Base-by-base conservation (phyloP, 1,140 invertebrate genomes). In the Aphidius ervi region DNA sequence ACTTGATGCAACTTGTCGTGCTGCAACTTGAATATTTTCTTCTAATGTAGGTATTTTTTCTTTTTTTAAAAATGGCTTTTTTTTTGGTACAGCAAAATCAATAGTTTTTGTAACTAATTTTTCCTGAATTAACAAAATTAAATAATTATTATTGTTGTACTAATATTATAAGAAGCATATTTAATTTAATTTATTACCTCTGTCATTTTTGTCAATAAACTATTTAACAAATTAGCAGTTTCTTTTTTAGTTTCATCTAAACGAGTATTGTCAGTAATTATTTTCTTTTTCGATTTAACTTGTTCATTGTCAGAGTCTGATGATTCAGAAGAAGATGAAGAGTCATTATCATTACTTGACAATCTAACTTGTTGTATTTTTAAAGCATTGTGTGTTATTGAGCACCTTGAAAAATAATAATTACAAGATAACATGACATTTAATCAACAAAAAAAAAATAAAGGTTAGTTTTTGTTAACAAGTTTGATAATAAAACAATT, bases 1-100 rank as follows among this genome's bases (percentile, higher is more conserved):
- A 20, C 73, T 75, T 64, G 82, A 68, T 48, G 90, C 89, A 45
- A 92, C 87, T 61, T 86, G 75, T 73, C 86, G 83, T 1, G 87
- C 89, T 41, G 90, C 89, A 64, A 80, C 70, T 6, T 72, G 62
- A n/a, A 86, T 63, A 64, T 79, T 58, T 41, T 74, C 59, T 56
- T 81, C 81, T 80, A 48, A 55, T 40, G 56, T 50, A 3, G 46
- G 16, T 10, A 56, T 46, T 43, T 42, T 41, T 40, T 37, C 43
- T 60, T 55, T 41, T 40, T 62, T 63, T 10, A 48, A 54, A 23
- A 40, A 46, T 23, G n/a, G 53, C 9, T 52, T 55, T 40, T 5
- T 59, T 16, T 46, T 41, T 16, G 59, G 59, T 42, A 50, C 3
- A 1, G 59, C 53, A 8, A 55, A 39, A 39, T 59, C 47, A 39